Evolutionary conservation across 2,797 vertebrate species (phyloP).

Genomic region (Carduelis carduelis): DNA sequence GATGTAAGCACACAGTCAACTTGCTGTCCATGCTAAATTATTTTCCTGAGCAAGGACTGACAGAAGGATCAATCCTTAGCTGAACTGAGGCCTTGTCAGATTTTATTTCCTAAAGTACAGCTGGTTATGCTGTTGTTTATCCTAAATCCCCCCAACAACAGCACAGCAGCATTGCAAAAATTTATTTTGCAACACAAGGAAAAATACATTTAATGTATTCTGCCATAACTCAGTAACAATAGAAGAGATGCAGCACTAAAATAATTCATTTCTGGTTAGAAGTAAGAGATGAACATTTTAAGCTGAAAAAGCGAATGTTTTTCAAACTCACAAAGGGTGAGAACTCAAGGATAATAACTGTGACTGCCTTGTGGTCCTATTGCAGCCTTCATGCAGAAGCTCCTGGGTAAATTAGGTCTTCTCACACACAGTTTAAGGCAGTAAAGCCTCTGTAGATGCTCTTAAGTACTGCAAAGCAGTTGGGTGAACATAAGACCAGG

Average conservation of each 20-base stretch:
- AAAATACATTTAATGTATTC: not conserved
- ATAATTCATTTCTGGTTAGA: not conserved
- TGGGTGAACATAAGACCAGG: fast-evolving
- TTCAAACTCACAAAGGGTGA: not conserved
- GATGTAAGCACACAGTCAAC: not conserved
- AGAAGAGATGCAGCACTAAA: not conserved
- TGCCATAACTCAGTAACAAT: not conserved
- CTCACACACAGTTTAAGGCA: not conserved
- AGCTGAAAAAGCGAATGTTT: not conserved
- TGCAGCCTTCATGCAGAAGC: not conserved
- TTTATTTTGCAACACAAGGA: not conserved
- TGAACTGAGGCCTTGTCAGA: not conserved
- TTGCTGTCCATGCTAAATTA: not conserved
- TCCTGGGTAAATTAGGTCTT: not conserved
- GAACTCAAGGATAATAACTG: not conserved
- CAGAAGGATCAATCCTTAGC: not conserved
- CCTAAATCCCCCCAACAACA: not conserved
- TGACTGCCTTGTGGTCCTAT: not conserved
- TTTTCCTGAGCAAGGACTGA: not conserved
- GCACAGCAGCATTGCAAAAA: not conserved
- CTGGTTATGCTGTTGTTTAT: not conserved
- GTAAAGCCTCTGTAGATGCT: not conserved
- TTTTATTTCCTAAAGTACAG: not conserved
- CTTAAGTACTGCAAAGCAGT: not conserved
- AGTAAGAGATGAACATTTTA: not conserved